Evolutionary conservation across 2,113 vertebrate genomes (phyloP).

Genomic region (Microcebus lehilahytsara): DNA sequence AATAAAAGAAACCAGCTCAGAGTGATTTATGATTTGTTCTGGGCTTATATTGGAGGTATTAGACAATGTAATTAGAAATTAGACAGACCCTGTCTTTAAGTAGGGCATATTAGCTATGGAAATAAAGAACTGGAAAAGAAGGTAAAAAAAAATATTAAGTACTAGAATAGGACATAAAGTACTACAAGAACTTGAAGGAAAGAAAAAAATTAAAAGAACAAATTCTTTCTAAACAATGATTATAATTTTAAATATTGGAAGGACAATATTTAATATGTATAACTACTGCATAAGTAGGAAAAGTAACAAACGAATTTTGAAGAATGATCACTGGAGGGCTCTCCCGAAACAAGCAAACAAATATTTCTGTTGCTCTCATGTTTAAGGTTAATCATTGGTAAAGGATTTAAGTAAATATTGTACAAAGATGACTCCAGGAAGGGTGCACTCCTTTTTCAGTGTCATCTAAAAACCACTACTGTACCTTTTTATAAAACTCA

Average conservation of each 20-base stretch:
- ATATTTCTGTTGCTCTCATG: neutral
- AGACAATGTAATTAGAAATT: neutral
- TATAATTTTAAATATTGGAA: neutral
- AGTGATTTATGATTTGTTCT: neutral
- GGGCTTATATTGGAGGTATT: neutral
- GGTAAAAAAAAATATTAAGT: constrained; percentile 33
- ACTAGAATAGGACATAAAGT: neutral
- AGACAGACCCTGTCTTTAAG: constrained; percentile 1
- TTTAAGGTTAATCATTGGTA: neutral
- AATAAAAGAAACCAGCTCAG: neutral
- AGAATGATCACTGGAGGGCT: neutral
- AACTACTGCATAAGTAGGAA: neutral
- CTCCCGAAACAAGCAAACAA: neutral
- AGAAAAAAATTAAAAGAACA: neutral
- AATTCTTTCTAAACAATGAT: neutral
- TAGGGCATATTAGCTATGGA: neutral
- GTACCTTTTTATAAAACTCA: neutral
- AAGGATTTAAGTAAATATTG: constrained; percentile 29
- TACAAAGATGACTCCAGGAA: neutral
- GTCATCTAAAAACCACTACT: neutral
- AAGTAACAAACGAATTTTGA: neutral
- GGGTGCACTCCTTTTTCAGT: neutral
- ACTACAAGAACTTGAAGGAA: neutral
- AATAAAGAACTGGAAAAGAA: constrained; percentile 30
- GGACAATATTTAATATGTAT: neutral